Conservation (phyloP, 2,113 vertebrate genomes). For the Alexandromys fortis region DNA sequence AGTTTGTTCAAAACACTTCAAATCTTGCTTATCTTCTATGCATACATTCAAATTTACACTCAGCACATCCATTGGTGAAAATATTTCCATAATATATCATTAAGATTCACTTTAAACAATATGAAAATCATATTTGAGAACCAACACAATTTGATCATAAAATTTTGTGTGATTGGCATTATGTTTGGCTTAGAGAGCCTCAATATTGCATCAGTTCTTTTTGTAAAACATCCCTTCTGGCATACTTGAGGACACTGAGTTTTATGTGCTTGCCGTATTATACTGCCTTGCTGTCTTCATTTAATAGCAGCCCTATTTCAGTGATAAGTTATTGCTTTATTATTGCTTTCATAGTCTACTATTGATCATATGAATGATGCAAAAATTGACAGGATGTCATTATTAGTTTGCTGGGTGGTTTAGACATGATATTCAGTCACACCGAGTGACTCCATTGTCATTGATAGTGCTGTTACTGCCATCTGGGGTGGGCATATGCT, state of each 20-base stretch:
- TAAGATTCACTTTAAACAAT: neutral
- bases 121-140: neutral
- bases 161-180: neutral
- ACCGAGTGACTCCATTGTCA: neutral
- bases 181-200: neutral
- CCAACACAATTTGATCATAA: neutral
- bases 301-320: neutral
- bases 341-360: neutral
- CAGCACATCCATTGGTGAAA: neutral
- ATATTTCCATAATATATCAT: neutral
- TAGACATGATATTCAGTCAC: neutral
- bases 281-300: constrained; percentile 30
- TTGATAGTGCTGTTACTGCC: neutral
- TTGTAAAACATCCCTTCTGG: neutral
- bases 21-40: neutral
- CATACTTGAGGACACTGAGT: neutral
- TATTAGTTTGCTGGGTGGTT: constrained; percentile 33
- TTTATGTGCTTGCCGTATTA: neutral
- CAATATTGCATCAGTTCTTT: neutral
- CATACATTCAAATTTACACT: neutral
- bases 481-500: neutral
- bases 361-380: neutral
- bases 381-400: constrained; percentile 27
- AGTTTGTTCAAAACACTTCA: neutral
- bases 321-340: constrained; percentile 34